Conservation (phyloP, 2,888 invertebrate genomes). For the Aspidapion aeneum region DNA sequence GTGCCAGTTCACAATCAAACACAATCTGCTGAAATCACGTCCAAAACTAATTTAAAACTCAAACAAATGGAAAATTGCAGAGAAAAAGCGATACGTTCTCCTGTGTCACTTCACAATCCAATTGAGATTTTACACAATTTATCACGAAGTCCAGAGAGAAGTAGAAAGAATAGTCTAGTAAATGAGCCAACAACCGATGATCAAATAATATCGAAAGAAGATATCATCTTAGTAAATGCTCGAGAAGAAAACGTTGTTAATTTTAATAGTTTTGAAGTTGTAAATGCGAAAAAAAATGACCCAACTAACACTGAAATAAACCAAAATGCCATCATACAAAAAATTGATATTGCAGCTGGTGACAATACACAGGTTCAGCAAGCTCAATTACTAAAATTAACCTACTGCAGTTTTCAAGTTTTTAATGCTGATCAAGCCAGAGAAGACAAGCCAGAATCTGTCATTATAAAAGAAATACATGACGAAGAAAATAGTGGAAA, state of each 20-base stretch:
- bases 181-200: background rate
- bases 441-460: background rate
- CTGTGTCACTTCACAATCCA: slow-evolving; percentile 54
- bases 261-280: background rate
- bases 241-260: background rate
- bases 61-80: too few relatives aligned
- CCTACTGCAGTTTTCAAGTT: slow-evolving; percentile 18
- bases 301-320: slow-evolving; percentile 4
- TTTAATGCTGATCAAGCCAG: slow-evolving; percentile 1
- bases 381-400: background rate
- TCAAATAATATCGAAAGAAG: background rate
- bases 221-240: background rate
- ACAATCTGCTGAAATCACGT: too few relatives aligned
- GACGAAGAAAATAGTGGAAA: slow-evolving; percentile 3
- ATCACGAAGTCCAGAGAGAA: slow-evolving; percentile 57
- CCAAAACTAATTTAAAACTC: too few relatives aligned
- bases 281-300: slow-evolving; percentile 3
- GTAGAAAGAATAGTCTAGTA: slow-evolving; percentile 16
- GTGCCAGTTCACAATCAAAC: slow-evolving; percentile 56
- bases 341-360: background rate
- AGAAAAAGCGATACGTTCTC: too few relatives aligned
- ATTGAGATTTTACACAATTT: slow-evolving; percentile 67
- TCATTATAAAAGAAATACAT: slow-evolving; percentile 7
- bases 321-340: background rate
- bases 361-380: too few relatives aligned